Evolutionary conservation across 2,888 invertebrate genomes (phyloP).

Genomic region (Myathropa florea): DNA sequence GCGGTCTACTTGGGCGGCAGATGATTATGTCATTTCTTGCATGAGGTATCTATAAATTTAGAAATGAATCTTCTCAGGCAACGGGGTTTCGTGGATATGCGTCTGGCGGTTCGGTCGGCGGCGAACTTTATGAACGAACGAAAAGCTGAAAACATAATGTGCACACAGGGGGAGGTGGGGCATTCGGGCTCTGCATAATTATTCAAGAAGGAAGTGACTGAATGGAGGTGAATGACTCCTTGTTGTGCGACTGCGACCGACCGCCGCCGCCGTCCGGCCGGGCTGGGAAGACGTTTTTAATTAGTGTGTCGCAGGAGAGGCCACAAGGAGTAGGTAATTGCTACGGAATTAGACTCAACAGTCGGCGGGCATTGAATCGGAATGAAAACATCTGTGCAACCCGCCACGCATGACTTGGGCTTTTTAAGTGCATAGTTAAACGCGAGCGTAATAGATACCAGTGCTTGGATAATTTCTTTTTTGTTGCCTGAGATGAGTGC

Average conservation of each 20-base stretch:
- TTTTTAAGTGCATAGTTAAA: background rate
- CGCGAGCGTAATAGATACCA: background rate
- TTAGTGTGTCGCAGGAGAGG: background rate
- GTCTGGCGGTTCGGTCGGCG: background rate
- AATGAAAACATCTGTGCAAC: background rate
- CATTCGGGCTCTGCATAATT: background rate
- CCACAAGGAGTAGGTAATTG: no score
- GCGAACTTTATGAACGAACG: background rate
- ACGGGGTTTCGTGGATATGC: background rate
- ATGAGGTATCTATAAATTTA: slow-evolving; percentile 23
- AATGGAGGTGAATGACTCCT: background rate
- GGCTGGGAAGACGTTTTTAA: background rate
- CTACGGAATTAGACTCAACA: background rate
- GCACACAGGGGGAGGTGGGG: background rate
- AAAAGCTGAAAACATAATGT: background rate
- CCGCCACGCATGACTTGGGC: background rate
- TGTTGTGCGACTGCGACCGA: background rate
- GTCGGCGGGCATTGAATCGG: background rate
- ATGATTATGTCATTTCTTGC: slow-evolving; percentile 50
- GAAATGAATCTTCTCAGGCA: slow-evolving; percentile 2
- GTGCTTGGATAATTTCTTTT: background rate
- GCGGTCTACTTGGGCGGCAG: background rate
- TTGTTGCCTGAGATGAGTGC: background rate
- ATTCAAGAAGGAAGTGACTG: background rate
- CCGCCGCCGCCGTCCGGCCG: background rate